Percentiles rank a stretch among this genome's conserved stretches.
Evolutionary conservation across 2,888 invertebrate species (phyloP).

Genomic region (Leucoma salicis): DNA sequence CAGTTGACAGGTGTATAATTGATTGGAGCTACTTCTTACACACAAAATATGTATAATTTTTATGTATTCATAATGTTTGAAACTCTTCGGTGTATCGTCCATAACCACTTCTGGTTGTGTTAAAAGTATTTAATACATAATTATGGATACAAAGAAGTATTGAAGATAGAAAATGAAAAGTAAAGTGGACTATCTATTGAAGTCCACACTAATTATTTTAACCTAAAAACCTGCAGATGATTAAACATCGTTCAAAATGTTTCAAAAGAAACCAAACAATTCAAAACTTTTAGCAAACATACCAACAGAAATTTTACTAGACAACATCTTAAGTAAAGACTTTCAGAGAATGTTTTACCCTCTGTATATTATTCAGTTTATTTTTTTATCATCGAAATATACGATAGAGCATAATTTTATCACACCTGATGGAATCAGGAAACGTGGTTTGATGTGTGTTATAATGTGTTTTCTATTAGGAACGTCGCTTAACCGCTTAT

Average conservation of each 20-base stretch:
- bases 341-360: not conserved
- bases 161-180: too few relatives aligned
- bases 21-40: too few relatives aligned
- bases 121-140: too few relatives aligned
- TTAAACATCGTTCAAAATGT: not conserved
- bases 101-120: too few relatives aligned
- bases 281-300: not conserved
- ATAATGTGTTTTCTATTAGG: not conserved
- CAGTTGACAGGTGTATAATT: too few relatives aligned
- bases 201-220: too few relatives aligned
- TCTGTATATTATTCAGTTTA: not conserved
- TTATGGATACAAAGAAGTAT: too few relatives aligned
- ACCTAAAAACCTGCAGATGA: too few relatives aligned
- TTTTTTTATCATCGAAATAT: not conserved
- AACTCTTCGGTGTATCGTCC: too few relatives aligned
- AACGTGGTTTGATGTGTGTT: not conserved
- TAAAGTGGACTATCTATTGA: too few relatives aligned
- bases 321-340: not conserved
- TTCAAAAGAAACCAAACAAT: not conserved
- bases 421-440: not conserved
- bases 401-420: not conserved
- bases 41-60: too few relatives aligned
- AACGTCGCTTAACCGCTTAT: not conserved
- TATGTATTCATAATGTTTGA: too few relatives aligned
- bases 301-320: not conserved